These are phyloP conservation scores for Lomographa bimaculata DNA, from an alignment of 2,888 invertebrate species.

Conservation along the genomic window DNA sequence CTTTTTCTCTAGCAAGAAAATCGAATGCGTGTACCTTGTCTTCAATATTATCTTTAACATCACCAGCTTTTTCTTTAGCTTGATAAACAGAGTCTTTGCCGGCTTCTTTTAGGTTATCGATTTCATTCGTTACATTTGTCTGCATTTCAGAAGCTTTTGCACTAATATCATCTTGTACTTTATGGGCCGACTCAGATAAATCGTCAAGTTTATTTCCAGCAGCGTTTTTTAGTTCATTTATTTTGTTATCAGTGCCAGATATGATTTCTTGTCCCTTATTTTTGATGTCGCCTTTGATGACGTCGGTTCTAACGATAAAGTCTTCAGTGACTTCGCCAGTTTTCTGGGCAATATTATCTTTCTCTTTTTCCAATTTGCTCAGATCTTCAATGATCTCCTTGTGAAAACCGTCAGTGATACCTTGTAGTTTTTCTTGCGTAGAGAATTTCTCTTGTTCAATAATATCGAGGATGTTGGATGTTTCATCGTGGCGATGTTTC, in stretches of 20 bases:
- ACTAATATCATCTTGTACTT: slow-evolving; percentile 46
- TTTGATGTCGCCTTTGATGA: slow-evolving; percentile 47
- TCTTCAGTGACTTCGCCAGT: slow-evolving; percentile 51
- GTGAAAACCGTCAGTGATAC: slow-evolving; percentile 52
- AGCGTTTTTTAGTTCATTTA: slow-evolving; percentile 43
- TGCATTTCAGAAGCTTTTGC: slow-evolving; percentile 47
- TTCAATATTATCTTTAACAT: slow-evolving; percentile 56
- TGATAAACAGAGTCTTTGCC: slow-evolving; percentile 59
- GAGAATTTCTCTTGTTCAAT: slow-evolving; percentile 73
- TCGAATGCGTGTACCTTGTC: slow-evolving; percentile 68
- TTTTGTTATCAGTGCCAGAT: slow-evolving; percentile 47
- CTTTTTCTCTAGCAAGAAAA: slow-evolving; percentile 65
- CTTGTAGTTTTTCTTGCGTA: slow-evolving; percentile 64
- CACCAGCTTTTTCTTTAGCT: slow-evolving; percentile 55
- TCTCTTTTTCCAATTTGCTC: slow-evolving; percentile 60
- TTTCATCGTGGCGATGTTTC: slow-evolving; percentile 73
- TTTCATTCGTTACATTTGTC: slow-evolving; percentile 45
- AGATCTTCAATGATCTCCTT: slow-evolving; percentile 56
- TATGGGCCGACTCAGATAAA: slow-evolving; percentile 47
- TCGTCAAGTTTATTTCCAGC: slow-evolving; percentile 50
- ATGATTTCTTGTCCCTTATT: slow-evolving; percentile 50
- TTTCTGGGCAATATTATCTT: slow-evolving; percentile 62
- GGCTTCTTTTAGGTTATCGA: slow-evolving; percentile 50
- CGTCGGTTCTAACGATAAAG: slow-evolving; percentile 48
- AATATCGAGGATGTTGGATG: slow-evolving; percentile 67